Conservation (phyloP, 1,140 invertebrate species). For the Augochlora pura region DNA sequence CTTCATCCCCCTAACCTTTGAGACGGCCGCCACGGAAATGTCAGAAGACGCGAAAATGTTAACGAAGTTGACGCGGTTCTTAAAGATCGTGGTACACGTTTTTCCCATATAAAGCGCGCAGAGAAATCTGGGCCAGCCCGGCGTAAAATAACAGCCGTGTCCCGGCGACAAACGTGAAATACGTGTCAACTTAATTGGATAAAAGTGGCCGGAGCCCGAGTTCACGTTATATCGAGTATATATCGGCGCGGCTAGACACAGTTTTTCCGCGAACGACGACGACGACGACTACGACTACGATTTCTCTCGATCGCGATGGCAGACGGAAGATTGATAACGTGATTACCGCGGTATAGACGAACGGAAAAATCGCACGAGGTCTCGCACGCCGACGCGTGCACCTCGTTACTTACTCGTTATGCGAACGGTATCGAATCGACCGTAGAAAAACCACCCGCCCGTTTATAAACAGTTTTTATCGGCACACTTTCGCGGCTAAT, state of each 20-base stretch:
- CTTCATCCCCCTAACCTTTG: not conserved
- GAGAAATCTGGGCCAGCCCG: conserved; percentile 33
- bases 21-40: not conserved
- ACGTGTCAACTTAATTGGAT: conserved; percentile 48
- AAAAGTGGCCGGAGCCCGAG: conserved; percentile 3
- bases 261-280: conserved; percentile 11
- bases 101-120: conserved; percentile 37
- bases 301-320: conserved; percentile 39
- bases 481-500: conserved; percentile 51
- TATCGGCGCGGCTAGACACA: conserved; percentile 16
- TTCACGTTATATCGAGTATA: conserved; percentile 10
- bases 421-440: not conserved
- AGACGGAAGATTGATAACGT: conserved; percentile 44
- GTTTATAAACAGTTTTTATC: conserved; percentile 1
- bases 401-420: no score
- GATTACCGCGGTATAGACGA: not conserved
- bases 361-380: not conserved
- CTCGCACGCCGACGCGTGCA: not conserved
- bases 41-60: conserved; percentile 18
- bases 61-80: conserved; percentile 5
- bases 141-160: conserved; percentile 33
- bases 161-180: conserved; percentile 14
- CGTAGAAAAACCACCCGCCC: not conserved
- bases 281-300: not conserved
- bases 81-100: conserved; percentile 16